phyloP scores from a whole-genome alignment of 2,113 vertebrate genomes.

The Ivindomyrus marchei region DNA sequence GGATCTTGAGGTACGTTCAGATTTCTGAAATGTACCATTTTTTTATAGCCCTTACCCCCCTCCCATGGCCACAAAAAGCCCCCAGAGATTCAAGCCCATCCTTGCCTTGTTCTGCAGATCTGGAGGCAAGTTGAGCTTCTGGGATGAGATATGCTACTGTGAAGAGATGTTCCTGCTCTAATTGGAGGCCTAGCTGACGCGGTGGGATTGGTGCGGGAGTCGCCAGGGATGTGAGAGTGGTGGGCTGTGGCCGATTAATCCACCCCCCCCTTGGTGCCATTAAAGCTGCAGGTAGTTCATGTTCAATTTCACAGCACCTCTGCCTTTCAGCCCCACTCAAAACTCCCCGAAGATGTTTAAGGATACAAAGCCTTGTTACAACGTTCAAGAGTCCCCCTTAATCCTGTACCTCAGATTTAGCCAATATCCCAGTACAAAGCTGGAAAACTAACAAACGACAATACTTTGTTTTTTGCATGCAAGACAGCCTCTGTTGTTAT shows the following conservation, averaged over 20 bases:
- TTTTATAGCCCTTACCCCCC: neutral
- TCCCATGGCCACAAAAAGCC: neutral
- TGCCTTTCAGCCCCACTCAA: neutral
- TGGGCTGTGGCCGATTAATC: constrained; percentile 27
- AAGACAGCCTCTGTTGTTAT: neutral
- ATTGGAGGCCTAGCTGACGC: neutral
- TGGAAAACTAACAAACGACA: neutral
- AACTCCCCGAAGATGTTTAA: constrained; percentile 14
- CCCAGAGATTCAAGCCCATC: neutral
- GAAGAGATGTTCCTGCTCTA: neutral
- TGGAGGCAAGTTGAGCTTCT: neutral
- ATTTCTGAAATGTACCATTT: neutral
- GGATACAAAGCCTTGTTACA: constrained; percentile 24
- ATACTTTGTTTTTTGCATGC: neutral
- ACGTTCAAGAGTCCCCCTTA: constrained; percentile 2
- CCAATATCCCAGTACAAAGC: neutral
- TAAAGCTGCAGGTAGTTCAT: constrained; percentile 37
- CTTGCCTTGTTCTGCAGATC: neutral
- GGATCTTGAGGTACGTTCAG: neutral
- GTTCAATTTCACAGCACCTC: constrained; percentile 34
- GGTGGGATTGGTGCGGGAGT: neutral
- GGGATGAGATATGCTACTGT: neutral
- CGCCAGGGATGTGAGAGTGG: neutral
- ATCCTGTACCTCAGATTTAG: neutral
- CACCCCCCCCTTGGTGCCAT: constrained; percentile 27